Evolutionary conservation across 2,888 invertebrate species (phyloP), one percentile per base, ranked within the genome.

Genomic region (Heliconius sara): DNA sequence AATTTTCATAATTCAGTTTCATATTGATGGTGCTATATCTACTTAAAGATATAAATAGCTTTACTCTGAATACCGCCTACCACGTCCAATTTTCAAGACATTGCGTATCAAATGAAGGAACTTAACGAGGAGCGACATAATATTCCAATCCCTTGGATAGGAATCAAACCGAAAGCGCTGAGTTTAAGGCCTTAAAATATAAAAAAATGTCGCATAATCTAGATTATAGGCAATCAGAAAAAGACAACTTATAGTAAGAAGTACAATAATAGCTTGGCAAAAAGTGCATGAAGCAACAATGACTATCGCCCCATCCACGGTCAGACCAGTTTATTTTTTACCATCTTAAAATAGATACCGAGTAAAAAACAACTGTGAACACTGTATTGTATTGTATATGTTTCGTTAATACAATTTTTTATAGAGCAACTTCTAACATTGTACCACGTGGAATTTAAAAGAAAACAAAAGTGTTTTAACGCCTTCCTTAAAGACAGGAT

Each of bases 291-390:
- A 34, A 78, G 70, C 72, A 75, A 81, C 79, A 81, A 81, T 77
- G 81, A 77, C 66, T 71, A 73, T 73, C 43, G 77, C 47, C 77
- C 27, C 65, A 60, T n/a, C 73, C 73, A 73, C 27, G 81, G 74
- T 80, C 83, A 81, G 84, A 83, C 80, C 47, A 75, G 79, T 81
- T 84, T 75, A 80, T 82, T 84, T 81, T 83, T 79, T 78, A 77
- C 73, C 72, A 60, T 79, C 82, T 80, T 79, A 80, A 82, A 74
- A 80, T 82, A 82, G 79, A 65, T 77, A 25, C 39, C n/a, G 67
- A 43, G 22, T 47, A 57, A 77, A 77, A 77, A 60, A 77, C n/a
- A 1, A 39, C 47, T 39, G 57, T n/a, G 13, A 65, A 79, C 70
- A 71, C 34, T 68, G 60, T 57, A 30, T 65, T 74, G 60, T 39